Conservation (phyloP, 2,888 invertebrate genomes). For the Lasioglossum vierecki region DNA sequence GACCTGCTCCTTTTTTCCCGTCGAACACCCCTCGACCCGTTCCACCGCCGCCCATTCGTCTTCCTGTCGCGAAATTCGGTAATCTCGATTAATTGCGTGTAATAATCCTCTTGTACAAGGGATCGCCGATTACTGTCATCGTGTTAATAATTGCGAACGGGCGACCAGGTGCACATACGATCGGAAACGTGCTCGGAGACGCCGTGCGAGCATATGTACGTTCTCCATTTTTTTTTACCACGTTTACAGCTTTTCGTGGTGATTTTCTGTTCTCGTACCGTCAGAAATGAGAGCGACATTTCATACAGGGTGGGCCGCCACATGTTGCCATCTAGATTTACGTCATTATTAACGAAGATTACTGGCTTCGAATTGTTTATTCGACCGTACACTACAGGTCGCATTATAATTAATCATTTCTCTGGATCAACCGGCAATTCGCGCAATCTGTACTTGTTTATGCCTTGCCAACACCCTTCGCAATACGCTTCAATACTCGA, state of each 20-base stretch:
- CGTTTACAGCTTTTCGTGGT: neutral
- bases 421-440: constrained; percentile 12
- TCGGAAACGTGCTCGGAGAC: neutral
- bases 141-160: constrained; percentile 39
- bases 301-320: too few relatives aligned
- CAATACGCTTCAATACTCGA: constrained; percentile 42
- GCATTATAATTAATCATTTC: constrained; percentile 42
- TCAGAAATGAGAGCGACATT: neutral
- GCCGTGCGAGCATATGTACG: neutral
- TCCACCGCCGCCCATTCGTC: neutral
- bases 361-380: neutral
- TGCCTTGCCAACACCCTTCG: constrained; percentile 9
- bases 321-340: too few relatives aligned
- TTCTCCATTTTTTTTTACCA: neutral
- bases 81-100: constrained; percentile 35
- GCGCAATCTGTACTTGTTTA: constrained; percentile 19
- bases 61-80: constrained; percentile 17
- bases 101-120: constrained; percentile 24
- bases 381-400: neutral
- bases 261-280: neutral
- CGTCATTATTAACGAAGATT: neutral
- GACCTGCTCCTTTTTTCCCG: neutral
- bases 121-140: constrained; percentile 53
- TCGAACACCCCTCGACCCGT: neutral
- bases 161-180: constrained; percentile 32